Base-by-base conservation (phyloP, 64 coral and sea anemone species). In the Actinia tenebrosa region DNA sequence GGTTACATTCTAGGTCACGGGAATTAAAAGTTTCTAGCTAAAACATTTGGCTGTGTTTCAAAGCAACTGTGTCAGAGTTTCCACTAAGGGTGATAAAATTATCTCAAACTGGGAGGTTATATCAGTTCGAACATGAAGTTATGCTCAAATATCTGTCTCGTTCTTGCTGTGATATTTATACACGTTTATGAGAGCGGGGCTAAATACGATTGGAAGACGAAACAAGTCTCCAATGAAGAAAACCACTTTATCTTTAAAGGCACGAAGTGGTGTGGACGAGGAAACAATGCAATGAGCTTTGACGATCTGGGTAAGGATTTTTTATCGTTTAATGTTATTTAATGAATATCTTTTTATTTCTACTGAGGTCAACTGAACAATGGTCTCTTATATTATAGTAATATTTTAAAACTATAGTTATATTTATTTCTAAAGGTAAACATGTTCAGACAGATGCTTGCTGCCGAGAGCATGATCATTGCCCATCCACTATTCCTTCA, bases 401-500 rank as follows among this genome's bases (percentile, higher is more conserved):
- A n/a, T n/a, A n/a, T n/a, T n/a, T n/a, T n/a, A 37, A 37, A 37
- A 37, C 30, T 37, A 37, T 37, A 37, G 30, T 50, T 50, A 3
- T 42, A 17, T 53, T 26, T 9, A 13, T 71, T 37, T 46, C 13
- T 64, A 7, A 23, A 66, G 89, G 89, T 26, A 56, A 16, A 64
- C 56, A 91, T 52, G 79, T 42, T 42, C 19, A 81, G 20, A 91
- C 89, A 60, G 89, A 91, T 15, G 20, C 10, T 20, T 91, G 89
- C 53, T 91, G 89, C 64, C 89, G 89, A n/a, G 50, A 71, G 61
- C 89, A 91, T 50, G 89, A 91, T 61, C 89, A 91, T 13, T 91
- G 89, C 58, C 46, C 61, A 16, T 60, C 16, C 6, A 86, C 71
- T 56, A 91, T 91, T 54, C 84, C 72, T 53, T 77, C 89, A 2